Percentiles rank a stretch among this genome's conserved stretches.
Conservation (phyloP, 2,888 invertebrate species). For the Drosophila setosimentum region DNA sequence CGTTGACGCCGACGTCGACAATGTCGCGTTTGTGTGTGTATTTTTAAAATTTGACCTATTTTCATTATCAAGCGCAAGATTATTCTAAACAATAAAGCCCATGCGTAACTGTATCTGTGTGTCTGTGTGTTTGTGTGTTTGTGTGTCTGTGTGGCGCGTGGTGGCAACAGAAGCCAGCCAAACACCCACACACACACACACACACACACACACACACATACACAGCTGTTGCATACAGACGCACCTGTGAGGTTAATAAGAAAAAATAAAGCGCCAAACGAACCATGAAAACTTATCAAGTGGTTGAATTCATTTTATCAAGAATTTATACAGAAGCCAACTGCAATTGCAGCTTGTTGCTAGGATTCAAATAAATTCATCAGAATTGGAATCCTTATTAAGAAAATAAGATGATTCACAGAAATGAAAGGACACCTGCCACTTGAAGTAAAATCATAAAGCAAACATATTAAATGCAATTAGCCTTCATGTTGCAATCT, state of each 20-base stretch:
- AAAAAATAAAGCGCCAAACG: slow-evolving; percentile 16
- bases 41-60: slow-evolving; percentile 85
- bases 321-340: slow-evolving; percentile 1
- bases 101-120: slow-evolving; percentile 48
- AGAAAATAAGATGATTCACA: background rate
- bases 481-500: background rate
- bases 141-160: slow-evolving; percentile 42
- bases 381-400: background rate
- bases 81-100: slow-evolving; percentile 84
- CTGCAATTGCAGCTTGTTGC: slow-evolving; percentile 12
- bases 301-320: background rate
- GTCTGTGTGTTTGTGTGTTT: background rate
- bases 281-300: background rate
- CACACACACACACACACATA: slow-evolving; percentile 6
- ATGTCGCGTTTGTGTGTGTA: slow-evolving; percentile 77
- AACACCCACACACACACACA: slow-evolving; percentile 24
- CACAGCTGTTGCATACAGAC: slow-evolving; percentile 29
- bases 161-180: slow-evolving; percentile 50
- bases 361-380: background rate
- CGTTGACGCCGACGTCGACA: slow-evolving; percentile 55
- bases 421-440: fast-evolving
- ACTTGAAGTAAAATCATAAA: background rate
- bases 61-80: slow-evolving; percentile 85
- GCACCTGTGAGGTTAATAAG: slow-evolving; percentile 42
- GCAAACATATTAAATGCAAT: background rate